A percentile compares a stretch with the other conserved stretches of the same genome.
Conservation (phyloP, 1,140 invertebrate species). For the Brachionus calyciflorus region DNA sequence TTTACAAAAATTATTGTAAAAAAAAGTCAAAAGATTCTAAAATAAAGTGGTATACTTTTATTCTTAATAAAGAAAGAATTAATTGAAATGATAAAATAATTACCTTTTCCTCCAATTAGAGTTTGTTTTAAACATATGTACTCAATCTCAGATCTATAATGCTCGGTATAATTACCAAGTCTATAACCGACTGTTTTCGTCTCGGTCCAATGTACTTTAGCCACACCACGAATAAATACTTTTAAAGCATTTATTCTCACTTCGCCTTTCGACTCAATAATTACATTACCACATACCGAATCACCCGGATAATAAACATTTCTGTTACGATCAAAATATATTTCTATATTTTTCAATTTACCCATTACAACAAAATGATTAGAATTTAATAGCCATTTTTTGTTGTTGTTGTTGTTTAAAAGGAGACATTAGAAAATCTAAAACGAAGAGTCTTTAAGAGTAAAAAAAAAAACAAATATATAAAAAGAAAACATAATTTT, state of each 20-base stretch:
- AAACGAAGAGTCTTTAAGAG: too few relatives aligned
- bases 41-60: too few relatives aligned
- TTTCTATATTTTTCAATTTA: slow-evolving; percentile 62
- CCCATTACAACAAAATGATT: too few relatives aligned
- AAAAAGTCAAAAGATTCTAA: background rate
- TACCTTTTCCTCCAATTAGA: slow-evolving; percentile 61
- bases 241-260: slow-evolving; percentile 62
- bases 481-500: slow-evolving; percentile 42
- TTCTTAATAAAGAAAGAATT: too few relatives aligned
- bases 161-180: slow-evolving; percentile 63
- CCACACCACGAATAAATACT: slow-evolving; percentile 62
- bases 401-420: too few relatives aligned
- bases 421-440: too few relatives aligned
- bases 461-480: slow-evolving; percentile 48
- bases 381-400: too few relatives aligned
- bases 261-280: slow-evolving; percentile 62
- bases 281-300: slow-evolving; percentile 59
- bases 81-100: background rate
- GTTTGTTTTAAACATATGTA: slow-evolving; percentile 63
- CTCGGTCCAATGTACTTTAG: slow-evolving; percentile 64
- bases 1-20: background rate
- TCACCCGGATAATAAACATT: slow-evolving; percentile 63
- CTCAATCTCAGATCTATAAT: slow-evolving; percentile 63
- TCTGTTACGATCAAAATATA: slow-evolving; percentile 59
- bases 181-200: slow-evolving; percentile 61